Evolutionary conservation across 2,888 invertebrate genomes (phyloP).

Genomic region (Thereva unica): DNA sequence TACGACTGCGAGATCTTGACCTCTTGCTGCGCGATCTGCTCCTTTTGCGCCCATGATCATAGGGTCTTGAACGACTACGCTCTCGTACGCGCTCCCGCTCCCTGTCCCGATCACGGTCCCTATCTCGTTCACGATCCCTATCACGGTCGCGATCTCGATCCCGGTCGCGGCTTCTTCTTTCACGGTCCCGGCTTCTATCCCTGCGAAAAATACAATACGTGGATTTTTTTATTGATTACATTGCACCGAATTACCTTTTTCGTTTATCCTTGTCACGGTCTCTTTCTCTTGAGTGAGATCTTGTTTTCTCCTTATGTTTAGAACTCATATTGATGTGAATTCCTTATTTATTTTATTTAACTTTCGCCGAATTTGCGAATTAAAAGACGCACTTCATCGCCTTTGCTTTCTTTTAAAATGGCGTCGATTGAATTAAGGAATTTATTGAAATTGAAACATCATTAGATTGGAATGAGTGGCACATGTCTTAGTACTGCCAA

Average conservation of each 20-base stretch:
- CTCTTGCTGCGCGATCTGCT: conserved; percentile 39
- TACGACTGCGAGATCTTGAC: conserved; percentile 37
- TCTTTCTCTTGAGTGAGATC: conserved; percentile 50
- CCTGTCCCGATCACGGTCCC: conserved; percentile 44
- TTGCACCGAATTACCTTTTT: conserved; percentile 43
- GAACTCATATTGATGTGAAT: conserved; percentile 47
- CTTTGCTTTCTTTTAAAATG: too few relatives aligned
- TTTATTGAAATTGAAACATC: too few relatives aligned
- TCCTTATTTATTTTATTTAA: too few relatives aligned
- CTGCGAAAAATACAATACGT: conserved; percentile 6
- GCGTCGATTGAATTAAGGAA: too few relatives aligned
- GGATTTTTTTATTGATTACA: background rate
- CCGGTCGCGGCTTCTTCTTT: conserved; percentile 45
- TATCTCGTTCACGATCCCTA: conserved; percentile 46
- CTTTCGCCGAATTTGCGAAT: too few relatives aligned
- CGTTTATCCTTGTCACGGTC: conserved; percentile 46
- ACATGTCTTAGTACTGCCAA: too few relatives aligned
- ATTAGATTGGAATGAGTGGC: too few relatives aligned
- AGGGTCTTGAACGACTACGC: conserved; percentile 45
- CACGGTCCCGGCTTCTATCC: conserved; percentile 42
- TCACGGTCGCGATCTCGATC: conserved; percentile 55
- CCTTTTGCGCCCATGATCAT: conserved; percentile 8
- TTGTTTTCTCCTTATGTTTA: conserved; percentile 46
- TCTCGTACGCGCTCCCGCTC: conserved; percentile 46
- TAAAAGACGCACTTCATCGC: too few relatives aligned